Conservation (phyloP, 2,113 vertebrate genomes). For the Pelodiscus sinensis region DNA sequence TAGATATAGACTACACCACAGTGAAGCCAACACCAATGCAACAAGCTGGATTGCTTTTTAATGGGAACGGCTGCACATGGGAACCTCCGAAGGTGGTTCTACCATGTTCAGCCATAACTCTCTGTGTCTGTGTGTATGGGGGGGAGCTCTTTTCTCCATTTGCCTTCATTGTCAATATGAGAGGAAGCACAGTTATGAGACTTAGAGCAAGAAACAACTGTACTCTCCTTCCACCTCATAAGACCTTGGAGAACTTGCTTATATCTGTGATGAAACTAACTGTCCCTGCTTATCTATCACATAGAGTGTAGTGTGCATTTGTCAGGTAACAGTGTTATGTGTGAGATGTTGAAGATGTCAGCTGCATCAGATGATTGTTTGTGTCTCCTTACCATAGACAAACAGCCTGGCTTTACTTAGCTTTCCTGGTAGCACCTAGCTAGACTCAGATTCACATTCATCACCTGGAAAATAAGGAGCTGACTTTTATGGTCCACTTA, state of each 20-base stretch:
- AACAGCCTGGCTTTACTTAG: background rate
- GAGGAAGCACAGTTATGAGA: background rate
- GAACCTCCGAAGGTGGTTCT: background rate
- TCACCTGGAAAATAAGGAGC: background rate
- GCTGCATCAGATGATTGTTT: background rate
- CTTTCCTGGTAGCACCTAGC: background rate
- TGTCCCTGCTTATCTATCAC: background rate
- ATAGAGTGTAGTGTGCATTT: too few species aligned
- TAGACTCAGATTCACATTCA: background rate
- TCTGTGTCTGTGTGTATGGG: background rate
- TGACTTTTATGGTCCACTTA: background rate
- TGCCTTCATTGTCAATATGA: accelerated
- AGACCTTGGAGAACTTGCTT: background rate
- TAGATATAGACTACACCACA: accelerated
- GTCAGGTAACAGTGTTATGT: too few species aligned
- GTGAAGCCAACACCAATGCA: accelerated
- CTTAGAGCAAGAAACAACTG: background rate
- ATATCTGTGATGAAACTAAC: background rate
- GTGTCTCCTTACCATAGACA: background rate
- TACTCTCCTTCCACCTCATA: accelerated
- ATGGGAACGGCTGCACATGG: background rate
- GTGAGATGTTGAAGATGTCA: background rate
- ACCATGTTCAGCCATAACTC: background rate
- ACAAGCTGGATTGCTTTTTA: background rate
- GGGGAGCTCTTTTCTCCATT: background rate